Conservation (phyloP, 2,797 vertebrate species). For the Prunella strophiata region DNA sequence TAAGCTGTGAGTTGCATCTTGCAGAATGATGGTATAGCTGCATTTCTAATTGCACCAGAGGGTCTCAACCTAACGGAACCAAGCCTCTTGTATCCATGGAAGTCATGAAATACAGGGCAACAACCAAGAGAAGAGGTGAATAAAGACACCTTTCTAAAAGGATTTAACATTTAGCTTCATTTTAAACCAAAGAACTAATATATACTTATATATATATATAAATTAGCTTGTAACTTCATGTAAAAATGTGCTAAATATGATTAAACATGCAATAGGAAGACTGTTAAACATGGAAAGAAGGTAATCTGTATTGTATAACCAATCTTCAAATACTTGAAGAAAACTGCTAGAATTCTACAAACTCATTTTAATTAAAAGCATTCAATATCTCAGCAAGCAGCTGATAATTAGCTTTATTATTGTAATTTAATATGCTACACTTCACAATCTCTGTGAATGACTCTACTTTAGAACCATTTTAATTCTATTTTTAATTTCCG, state of each 20-base stretch:
- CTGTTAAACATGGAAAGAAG: not conserved
- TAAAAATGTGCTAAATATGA: not conserved
- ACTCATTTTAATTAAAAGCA: constrained; percentile 58
- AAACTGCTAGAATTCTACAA: constrained; percentile 43
- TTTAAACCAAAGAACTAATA: not conserved
- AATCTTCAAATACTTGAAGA: constrained; percentile 7
- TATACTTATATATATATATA: too few relatives aligned
- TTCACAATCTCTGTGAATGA: constrained; percentile 47
- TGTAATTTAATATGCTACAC: constrained; percentile 66
- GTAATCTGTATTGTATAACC: not conserved
- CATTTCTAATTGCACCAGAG: not conserved
- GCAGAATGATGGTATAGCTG: not conserved
- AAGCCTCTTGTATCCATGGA: not conserved
- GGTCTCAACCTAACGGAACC: not conserved
- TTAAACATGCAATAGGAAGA: not conserved
- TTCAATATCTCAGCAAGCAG: constrained; percentile 58
- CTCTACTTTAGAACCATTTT: constrained; percentile 55
- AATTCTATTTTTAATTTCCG: constrained; percentile 73
- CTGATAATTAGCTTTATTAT: constrained; percentile 65
- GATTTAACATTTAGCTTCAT: not conserved
- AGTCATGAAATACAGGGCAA: not conserved
- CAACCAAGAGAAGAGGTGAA: not conserved
- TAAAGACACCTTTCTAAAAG: not conserved
- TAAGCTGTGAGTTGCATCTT: not conserved
- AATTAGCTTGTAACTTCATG: not conserved